These are phyloP conservation scores for Acyrthosiphon pisum DNA, from an alignment of 1,140 invertebrate species.

Conservation along the genomic window DNA sequence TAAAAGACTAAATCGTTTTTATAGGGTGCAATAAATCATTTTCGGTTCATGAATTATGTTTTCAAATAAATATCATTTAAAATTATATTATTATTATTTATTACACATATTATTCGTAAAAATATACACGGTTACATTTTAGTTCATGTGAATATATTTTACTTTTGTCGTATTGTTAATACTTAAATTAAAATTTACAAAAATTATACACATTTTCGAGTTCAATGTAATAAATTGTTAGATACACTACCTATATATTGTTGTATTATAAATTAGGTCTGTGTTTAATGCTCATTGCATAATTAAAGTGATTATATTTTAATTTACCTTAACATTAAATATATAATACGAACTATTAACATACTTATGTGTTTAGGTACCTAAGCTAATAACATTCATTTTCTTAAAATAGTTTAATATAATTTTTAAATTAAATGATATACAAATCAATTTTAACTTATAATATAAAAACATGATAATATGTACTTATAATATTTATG, in stretches of 20 bases:
- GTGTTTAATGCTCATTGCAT: not conserved
- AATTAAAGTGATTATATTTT: not conserved
- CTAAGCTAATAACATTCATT: too few species aligned
- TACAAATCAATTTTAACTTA: too few species aligned
- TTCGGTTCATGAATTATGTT: not conserved
- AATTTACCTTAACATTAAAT: not conserved
- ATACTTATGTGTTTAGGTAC: not conserved
- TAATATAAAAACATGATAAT: too few species aligned
- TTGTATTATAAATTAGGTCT: not conserved
- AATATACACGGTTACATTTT: not conserved
- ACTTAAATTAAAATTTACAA: not conserved
- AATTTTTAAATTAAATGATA: too few species aligned
- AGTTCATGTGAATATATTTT: not conserved
- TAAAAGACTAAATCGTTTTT: not conserved
- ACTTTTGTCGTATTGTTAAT: not conserved
- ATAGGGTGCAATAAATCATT: not conserved
- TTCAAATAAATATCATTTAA: conserved; percentile 28
- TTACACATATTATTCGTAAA: not conserved
- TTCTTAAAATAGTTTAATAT: too few species aligned
- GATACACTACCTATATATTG: not conserved
- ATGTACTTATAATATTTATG: too few species aligned
- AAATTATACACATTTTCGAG: not conserved
- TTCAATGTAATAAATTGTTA: not conserved
- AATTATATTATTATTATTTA: conserved; percentile 11
- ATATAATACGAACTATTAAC: not conserved